Conservation (phyloP, 2,113 vertebrate genomes). For the Romanogobio albipinnatus region DNA sequence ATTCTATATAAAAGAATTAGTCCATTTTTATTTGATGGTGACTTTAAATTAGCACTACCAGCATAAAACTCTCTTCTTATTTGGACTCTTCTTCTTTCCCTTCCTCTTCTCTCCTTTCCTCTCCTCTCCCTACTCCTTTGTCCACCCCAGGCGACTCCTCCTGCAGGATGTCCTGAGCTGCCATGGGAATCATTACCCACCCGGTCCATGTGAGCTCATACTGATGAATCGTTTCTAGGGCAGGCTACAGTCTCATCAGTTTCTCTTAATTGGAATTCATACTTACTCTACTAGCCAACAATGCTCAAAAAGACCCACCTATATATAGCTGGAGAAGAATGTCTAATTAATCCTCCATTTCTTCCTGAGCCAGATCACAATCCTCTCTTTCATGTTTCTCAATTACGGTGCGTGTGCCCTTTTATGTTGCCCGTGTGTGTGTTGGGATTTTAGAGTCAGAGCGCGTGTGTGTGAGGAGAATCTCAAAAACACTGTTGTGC, state of each 20-base stretch:
- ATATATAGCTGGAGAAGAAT: slow-evolving; percentile 68
- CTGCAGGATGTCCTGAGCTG: slow-evolving; percentile 32
- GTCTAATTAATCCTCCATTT: slow-evolving; percentile 74
- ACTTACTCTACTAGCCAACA: slow-evolving; percentile 57
- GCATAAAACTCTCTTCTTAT: slow-evolving; percentile 17
- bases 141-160: slow-evolving; percentile 30
- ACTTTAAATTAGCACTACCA: slow-evolving; percentile 37
- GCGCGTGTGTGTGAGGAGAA: slow-evolving; percentile 66
- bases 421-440: slow-evolving; percentile 51
- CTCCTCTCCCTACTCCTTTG: neutral
- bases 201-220: slow-evolving; percentile 57
- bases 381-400: slow-evolving; percentile 45
- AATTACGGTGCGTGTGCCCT: slow-evolving; percentile 66
- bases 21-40: neutral
- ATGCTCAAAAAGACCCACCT: slow-evolving; percentile 53
- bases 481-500: slow-evolving; percentile 61
- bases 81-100: neutral
- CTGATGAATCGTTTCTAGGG: slow-evolving; percentile 67
- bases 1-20: neutral
- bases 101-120: neutral
- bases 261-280: slow-evolving; percentile 72
- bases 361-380: slow-evolving; percentile 59
- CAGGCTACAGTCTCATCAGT: slow-evolving; percentile 66
- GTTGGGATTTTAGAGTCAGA: slow-evolving; percentile 62
- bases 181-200: slow-evolving; percentile 17